These are phyloP conservation scores for Lepisosteus oculatus DNA, from an alignment of 2,113 vertebrate genomes.

Conservation along the genomic window DNA sequence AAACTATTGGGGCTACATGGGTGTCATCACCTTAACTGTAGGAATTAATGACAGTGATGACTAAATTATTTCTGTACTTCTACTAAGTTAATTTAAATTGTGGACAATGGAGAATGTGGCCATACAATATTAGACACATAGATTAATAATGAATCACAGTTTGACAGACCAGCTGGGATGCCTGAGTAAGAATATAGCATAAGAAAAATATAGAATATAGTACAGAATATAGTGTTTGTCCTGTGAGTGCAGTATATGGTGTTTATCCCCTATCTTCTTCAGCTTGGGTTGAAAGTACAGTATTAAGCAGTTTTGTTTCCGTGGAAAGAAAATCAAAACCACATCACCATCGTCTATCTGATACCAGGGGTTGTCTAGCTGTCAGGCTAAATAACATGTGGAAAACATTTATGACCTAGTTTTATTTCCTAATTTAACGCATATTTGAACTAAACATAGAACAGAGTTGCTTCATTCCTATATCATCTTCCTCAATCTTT, in stretches of 20 bases:
- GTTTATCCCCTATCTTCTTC: too few species aligned
- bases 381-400: constrained; percentile 64
- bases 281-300: too few species aligned
- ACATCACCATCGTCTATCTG: constrained; percentile 53
- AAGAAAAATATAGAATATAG: too few species aligned
- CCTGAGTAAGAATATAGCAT: background rate
- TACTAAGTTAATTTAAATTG: background rate
- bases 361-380: constrained; percentile 52
- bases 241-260: too few species aligned
- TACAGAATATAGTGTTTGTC: too few species aligned
- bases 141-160: constrained; percentile 2
- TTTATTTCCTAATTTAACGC: constrained; percentile 67
- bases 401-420: constrained; percentile 75
- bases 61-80: background rate
- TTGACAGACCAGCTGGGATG: background rate
- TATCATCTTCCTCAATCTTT: background rate
- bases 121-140: background rate
- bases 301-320: too few species aligned
- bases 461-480: background rate
- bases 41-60: background rate
- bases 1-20: background rate
- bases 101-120: background rate
- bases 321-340: constrained; percentile 53
- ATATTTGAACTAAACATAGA: constrained; percentile 41
- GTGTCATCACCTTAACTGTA: background rate